Percentiles rank a stretch among this genome's conserved stretches.
Conservation (phyloP, 2,113 vertebrate genomes). For the Leptobrachium ailaonicum region DNA sequence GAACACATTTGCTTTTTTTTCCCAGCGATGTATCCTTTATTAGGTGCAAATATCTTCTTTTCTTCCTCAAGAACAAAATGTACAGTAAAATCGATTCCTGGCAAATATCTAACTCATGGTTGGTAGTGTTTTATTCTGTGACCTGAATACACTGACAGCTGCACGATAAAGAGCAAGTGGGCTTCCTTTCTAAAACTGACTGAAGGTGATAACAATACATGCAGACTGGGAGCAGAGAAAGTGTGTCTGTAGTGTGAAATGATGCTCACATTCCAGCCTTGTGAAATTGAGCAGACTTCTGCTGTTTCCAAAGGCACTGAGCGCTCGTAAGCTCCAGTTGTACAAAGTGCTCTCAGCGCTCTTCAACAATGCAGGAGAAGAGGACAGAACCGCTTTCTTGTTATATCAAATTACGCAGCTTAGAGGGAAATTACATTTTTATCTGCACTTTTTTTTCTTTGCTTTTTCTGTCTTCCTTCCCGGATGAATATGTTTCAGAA, state of each 20-base stretch:
- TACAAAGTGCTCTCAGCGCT: constrained; percentile 49
- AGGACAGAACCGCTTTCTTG: constrained; percentile 50
- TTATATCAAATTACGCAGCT: constrained; percentile 56
- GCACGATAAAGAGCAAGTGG: constrained; percentile 14
- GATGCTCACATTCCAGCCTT: constrained; percentile 26
- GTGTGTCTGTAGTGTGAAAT: constrained; percentile 36
- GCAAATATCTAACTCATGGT: constrained; percentile 17
- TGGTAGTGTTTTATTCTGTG: constrained; percentile 28
- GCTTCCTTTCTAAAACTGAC: background rate
- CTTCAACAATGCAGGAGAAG: constrained; percentile 20
- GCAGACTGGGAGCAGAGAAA: background rate
- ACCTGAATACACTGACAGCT: constrained; percentile 41
- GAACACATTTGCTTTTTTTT: background rate
- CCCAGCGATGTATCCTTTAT: background rate
- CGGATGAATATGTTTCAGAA: constrained; percentile 10
- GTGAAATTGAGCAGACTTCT: constrained; percentile 39
- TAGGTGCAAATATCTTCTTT: background rate
- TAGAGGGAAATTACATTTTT: constrained; percentile 47
- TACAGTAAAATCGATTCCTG: constrained; percentile 12
- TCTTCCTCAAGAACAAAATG: constrained; percentile 11
- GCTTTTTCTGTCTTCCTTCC: background rate
- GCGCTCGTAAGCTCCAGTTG: constrained; percentile 28
- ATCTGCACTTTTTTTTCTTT: background rate
- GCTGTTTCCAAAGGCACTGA: background rate
- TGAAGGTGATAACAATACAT: constrained; percentile 1